Base-by-base conservation (phyloP, 2,113 vertebrate species). In the Eretmodus cyanostictus region DNA sequence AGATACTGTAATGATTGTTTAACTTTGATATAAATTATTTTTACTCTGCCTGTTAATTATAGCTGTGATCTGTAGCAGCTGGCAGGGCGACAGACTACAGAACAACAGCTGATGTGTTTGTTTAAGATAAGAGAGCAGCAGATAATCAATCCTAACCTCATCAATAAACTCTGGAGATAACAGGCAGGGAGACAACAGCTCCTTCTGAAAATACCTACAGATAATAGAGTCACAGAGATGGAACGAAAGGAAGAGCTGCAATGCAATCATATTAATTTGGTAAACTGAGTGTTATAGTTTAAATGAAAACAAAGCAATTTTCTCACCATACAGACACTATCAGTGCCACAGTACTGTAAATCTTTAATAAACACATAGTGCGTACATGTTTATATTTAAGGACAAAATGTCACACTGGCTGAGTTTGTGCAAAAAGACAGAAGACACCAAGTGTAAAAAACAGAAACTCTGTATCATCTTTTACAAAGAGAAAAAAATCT, bases 51-150 rank as follows among this genome's bases (percentile, higher is more conserved):
- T 34, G 19, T 81, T 83, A 9, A 34, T 36, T 27, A 45, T 31
- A 79, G 40, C 71, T 19, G 73, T 27, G 54, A 76, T 24, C 27
- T 81, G 45, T 2, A 16, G 29, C 73, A 81, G 82, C 66, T 17
- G 59, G 13, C 24, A 38, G 24, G 54, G 36, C 1, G 13, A 87
- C 86, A 85, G 63, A 82, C 87, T 42, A 86, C 89, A 88, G 87
- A 63, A 13, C 89, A 84, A 82, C 83, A 89, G 87, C 86, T 83
- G 81, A 85, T 51, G 86, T 85, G 92, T 92, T 92, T 92, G 90
- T 88, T 83, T 78, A 80, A 95, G 94, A 95, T 95, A 95, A 93
- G 89, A 90, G 14, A 88, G 80, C 61, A 86, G 82, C 93, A 87
- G 92, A 92, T 90, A 89, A 89, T 92, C 89, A 93, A 89, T 86